phyloP scores from a whole-genome alignment of 2,797 vertebrate species.

The Tadarida brasiliensis region DNA sequence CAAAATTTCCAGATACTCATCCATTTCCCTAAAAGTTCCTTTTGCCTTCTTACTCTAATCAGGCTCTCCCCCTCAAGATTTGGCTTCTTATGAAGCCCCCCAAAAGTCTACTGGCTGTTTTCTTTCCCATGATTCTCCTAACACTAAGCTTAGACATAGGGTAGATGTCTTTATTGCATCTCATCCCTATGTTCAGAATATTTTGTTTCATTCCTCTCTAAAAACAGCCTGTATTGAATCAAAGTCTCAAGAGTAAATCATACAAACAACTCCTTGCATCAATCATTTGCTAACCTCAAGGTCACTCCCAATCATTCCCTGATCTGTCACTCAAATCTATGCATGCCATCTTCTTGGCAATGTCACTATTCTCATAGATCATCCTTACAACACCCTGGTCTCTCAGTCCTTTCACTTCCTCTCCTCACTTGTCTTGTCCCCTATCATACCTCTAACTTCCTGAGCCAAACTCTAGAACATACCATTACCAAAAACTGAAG shows the following conservation, averaged over 20 bases:
- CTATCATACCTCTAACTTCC: not conserved
- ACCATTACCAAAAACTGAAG: not conserved
- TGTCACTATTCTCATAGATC: not conserved
- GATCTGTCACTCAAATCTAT: not conserved
- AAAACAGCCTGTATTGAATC: not conserved
- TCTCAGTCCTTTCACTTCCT: not conserved
- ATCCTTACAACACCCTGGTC: not conserved
- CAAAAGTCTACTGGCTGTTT: not conserved
- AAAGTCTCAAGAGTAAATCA: not conserved
- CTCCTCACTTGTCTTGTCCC: not conserved
- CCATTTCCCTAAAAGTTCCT: not conserved
- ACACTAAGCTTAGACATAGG: not conserved
- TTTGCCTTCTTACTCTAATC: not conserved
- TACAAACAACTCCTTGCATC: rapidly evolving
- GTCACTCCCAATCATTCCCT: not conserved
- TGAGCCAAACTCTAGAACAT: not conserved
- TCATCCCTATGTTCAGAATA: not conserved
- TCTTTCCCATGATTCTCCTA: not conserved
- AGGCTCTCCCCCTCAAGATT: rapidly evolving
- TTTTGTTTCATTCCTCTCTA: not conserved
- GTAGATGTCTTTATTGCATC: not conserved
- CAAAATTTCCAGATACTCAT: not conserved
- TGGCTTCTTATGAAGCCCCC: not conserved
- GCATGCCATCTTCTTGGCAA: not conserved
- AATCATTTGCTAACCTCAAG: not conserved